Evolutionary conservation across 2,888 invertebrate genomes (phyloP), one percentile per base, ranked within the genome.

Genomic region (Patella depressa): DNA sequence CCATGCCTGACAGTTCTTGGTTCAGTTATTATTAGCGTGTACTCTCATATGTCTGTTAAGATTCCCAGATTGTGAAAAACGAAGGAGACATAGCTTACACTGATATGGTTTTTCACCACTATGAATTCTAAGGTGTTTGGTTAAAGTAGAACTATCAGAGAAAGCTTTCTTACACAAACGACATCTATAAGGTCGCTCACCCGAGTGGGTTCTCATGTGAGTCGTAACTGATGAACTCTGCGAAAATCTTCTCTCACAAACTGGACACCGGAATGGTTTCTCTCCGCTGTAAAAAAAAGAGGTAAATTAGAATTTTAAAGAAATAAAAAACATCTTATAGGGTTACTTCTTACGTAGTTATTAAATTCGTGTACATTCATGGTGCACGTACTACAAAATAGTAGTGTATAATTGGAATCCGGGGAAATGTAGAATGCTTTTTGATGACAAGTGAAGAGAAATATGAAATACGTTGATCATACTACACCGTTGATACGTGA

Each of bases 161-260:
- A 99, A 99, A 3, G 98, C 98, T 91, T 99, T 99, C 91, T 97
- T 98, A 93, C 99, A 99, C 88, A 97, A 95, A 84, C 96, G 94
- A 93, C 99, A 99, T 84, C 95, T 94, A 92, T 99, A 98, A 0
- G 99, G 99, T 78, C 98, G 94, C 91, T 99, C 98, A n/a, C 98
- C 99, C n/a, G 97, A 97, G 93, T 99, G 99, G n/a, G 99, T 99
- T 90, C 99, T 94, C 97, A 98, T 98, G 93, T 99, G 99, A 84
- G 99, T 99, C 78, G 99, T 99, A 76, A 99, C 98, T 2, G 93
- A 93, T 81, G 98, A 98, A 91, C 95, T 95, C 91, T 99, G 99
- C 79, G 98, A 98, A 92, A 99, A 99, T 87, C 97, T 94, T 80
- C 99, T 94, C 91, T 98, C 97, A 92, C 99, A 99, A 85, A 99